Evolutionary conservation across 2,113 vertebrate genomes (phyloP), one percentile per base, ranked within the genome.

Genomic region (Cryptomyrus ogoouensis): DNA sequence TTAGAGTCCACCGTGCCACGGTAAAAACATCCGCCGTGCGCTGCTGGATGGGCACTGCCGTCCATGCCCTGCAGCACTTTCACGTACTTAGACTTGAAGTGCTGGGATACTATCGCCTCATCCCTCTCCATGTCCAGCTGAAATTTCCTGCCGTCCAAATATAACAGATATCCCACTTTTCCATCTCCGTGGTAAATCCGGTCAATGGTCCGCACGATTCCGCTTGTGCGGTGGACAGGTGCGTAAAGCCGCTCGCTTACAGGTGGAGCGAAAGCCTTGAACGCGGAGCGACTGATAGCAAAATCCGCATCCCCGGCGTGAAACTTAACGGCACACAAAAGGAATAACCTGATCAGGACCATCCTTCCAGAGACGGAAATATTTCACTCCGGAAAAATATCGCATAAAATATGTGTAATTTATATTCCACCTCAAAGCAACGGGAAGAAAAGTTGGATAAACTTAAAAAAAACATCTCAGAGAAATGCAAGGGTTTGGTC

Each of bases 51-150:
- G 2, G 89, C 27, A 92, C 92, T 94, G 44, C 92, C 89, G 49
- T 77, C 90, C 87, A 94, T 94, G 21, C 92, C 95, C 84, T 92
- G 93, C 89, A 92, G 80, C 2, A 93, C 92, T 58, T 91, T 92
- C 91, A 94, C 93, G 66, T 94, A 94, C 90, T 92, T 88, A 85
- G 91, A 94, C 91, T 92, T 94, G 89, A 95, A 94, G 58, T 91
- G 95, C 90, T 94, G 92, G 83, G 95, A 94, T 91, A 95, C 94
- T 90, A 95, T 89, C 66, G 95, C 93, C 44, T 94, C 97, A 83
- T 98, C 97, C 83, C 96, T 94, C 93, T 98, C 97, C 96, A 99
- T 93, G 94, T 99, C 98, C 91, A 99, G 92, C 83, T 98, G 97
- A 90, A 99, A 98, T 53, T 97, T 95, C 92, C 93, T 95, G 56